These are phyloP conservation scores for Cydia strobilella DNA, from an alignment of 1,140 invertebrate genomes.

Conservation along the genomic window DNA sequence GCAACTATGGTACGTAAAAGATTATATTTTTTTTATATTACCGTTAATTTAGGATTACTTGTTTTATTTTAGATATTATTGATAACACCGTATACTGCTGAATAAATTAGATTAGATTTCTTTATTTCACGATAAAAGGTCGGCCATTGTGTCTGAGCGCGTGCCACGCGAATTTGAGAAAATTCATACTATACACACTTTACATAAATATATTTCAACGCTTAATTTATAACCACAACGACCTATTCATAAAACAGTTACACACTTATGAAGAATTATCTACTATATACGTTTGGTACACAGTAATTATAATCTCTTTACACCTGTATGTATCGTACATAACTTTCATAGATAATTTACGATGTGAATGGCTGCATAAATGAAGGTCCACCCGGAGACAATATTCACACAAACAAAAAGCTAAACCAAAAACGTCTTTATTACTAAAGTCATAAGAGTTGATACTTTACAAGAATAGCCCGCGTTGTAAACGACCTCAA, in stretches of 20 bases:
- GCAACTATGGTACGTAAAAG: background rate
- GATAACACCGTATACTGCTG: no score
- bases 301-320: background rate
- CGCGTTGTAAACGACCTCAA: background rate
- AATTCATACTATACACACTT: no score
- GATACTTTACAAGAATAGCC: background rate
- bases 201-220: no score
- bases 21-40: background rate
- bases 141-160: no score
- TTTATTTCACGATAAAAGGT: no score
- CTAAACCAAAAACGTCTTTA: background rate
- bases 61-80: no score
- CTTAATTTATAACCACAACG: no score
- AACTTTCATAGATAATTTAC: background rate
- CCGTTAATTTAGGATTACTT: no score
- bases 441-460: background rate
- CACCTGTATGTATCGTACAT: background rate
- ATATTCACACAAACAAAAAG: background rate
- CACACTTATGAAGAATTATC: no score
- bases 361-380: background rate
- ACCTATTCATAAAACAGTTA: no score
- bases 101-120: no score
- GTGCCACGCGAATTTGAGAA: no score
- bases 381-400: background rate
- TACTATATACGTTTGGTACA: background rate